A percentile compares a stretch with the other conserved stretches of the same genome.
phyloP scores from a whole-genome alignment of 2,797 vertebrate species.

The Parauchenoglanis punctatus region DNA sequence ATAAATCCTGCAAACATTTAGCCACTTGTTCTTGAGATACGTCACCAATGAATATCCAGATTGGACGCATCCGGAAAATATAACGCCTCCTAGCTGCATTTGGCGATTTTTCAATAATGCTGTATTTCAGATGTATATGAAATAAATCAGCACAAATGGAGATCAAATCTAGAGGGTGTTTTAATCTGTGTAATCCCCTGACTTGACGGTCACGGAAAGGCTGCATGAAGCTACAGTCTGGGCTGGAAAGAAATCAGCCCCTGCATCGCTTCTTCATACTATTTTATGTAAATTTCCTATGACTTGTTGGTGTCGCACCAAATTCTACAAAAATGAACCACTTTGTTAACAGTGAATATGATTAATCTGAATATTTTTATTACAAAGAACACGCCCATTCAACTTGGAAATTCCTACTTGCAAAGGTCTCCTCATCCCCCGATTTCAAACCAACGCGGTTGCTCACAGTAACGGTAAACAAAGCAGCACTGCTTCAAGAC shows the following conservation, averaged over 20 bases:
- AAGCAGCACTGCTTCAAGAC: background rate
- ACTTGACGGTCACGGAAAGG: background rate
- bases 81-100: too few species aligned
- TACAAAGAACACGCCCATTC: background rate
- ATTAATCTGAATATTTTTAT: background rate
- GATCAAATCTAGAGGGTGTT: background rate
- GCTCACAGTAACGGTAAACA: background rate
- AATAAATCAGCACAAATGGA: background rate
- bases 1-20: background rate
- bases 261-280: background rate
- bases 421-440: background rate
- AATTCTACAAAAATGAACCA: background rate
- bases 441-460: background rate
- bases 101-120: too few species aligned
- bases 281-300: background rate
- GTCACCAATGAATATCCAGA: background rate
- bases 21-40: background rate
- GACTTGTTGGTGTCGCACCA: too few species aligned
- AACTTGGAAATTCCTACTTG: background rate
- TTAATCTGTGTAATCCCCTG: background rate
- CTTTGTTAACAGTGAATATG: background rate
- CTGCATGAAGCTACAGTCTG: background rate
- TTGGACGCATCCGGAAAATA: background rate
- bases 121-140: background rate
- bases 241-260: background rate